These are phyloP conservation scores for Gallinago stenura DNA, from an alignment of 2,797 vertebrate genomes.

Conservation along the genomic window DNA sequence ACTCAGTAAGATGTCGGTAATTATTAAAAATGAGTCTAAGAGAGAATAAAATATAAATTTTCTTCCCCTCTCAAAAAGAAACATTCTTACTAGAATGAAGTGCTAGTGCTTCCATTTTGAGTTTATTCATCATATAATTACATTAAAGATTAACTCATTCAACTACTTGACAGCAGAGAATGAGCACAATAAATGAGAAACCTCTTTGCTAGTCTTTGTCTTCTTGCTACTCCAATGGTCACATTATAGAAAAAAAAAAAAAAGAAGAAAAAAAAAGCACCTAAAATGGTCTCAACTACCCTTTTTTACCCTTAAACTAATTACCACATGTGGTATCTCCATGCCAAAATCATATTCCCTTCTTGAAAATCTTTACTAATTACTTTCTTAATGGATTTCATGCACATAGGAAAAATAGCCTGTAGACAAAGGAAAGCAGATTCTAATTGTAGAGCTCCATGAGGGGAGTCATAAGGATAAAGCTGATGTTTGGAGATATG, in stretches of 20 bases:
- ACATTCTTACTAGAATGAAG: background rate
- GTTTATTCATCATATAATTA: background rate
- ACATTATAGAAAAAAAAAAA: background rate
- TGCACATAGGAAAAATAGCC: background rate
- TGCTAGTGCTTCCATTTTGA: background rate
- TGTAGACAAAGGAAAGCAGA: background rate
- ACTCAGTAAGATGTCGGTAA: background rate
- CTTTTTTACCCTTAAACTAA: background rate
- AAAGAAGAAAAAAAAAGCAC: background rate
- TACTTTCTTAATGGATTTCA: conserved; percentile 11
- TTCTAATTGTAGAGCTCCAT: background rate
- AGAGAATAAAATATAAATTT: background rate
- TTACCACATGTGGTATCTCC: background rate
- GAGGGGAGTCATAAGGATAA: background rate
- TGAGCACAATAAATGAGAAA: background rate
- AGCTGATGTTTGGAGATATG: background rate
- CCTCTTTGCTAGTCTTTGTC: background rate
- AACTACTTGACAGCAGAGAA: background rate
- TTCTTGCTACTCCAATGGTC: background rate
- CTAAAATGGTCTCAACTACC: background rate
- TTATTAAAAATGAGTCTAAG: background rate
- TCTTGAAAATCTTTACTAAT: conserved; percentile 31
- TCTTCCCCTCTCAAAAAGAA: background rate
- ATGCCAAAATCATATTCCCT: background rate
- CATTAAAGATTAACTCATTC: background rate